Percentiles rank a stretch among this genome's conserved stretches.
Evolutionary conservation across 2,113 vertebrate species (phyloP).

Genomic region (Choloepus hoffmanni): DNA sequence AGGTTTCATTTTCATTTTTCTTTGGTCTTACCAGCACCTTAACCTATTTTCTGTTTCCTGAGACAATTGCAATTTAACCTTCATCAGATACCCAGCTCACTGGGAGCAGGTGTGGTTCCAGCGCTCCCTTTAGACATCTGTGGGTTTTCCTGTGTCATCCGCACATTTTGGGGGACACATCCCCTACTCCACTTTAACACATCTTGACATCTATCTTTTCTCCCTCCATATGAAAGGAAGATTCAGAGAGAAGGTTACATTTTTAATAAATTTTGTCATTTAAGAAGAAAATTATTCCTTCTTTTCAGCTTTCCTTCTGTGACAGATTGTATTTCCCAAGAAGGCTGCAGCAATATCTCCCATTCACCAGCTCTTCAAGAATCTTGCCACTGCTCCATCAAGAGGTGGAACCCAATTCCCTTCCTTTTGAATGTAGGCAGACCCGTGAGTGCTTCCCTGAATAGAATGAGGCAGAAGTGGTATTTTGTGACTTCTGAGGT

Average conservation of each 20-base stretch:
- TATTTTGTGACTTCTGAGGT: not conserved
- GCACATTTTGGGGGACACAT: not conserved
- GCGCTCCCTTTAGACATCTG: not conserved
- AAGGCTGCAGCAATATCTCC: not conserved
- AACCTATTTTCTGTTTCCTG: not conserved
- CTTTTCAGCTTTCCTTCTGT: not conserved
- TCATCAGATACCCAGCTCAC: not conserved
- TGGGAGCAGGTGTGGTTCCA: not conserved
- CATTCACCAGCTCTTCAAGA: not conserved
- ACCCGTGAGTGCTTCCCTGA: not conserved
- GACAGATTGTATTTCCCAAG: not conserved
- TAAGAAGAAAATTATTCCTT: not conserved
- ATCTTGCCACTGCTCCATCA: not conserved
- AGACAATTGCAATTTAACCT: not conserved
- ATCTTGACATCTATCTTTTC: not conserved
- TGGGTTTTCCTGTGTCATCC: not conserved
- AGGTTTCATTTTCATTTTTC: not conserved
- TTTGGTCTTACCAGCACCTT: not conserved
- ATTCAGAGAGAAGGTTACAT: not conserved
- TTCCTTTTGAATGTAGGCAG: not conserved
- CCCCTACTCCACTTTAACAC: not conserved
- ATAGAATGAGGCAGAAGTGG: not conserved
- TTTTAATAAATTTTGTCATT: not conserved
- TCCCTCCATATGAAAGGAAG: not conserved
- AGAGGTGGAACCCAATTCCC: not conserved